Percentiles rank a stretch among this genome's conserved stretches.
phyloP scores from a whole-genome alignment of 2,113 vertebrate genomes.

The Dascyllus trimaculatus region DNA sequence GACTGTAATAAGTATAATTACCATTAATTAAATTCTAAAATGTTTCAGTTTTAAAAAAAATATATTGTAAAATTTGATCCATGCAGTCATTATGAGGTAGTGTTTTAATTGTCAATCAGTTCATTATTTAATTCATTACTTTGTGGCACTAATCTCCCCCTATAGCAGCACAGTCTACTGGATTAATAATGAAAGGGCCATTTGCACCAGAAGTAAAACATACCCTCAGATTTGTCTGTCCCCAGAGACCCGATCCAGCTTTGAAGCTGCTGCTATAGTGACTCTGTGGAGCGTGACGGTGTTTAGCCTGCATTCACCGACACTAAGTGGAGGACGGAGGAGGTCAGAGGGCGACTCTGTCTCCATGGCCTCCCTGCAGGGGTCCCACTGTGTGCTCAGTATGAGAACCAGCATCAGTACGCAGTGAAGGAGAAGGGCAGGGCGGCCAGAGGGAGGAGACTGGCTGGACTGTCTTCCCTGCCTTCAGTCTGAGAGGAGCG shows the following conservation, averaged over 20 bases:
- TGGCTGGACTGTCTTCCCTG: conserved; percentile 21
- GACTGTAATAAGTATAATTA: too few species aligned
- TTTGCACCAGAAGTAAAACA: neutral
- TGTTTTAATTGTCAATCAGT: too few species aligned
- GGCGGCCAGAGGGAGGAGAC: conserved; percentile 25
- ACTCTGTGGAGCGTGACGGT: conserved; percentile 1
- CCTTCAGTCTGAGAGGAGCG: conserved; percentile 7
- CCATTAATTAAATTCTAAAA: too few species aligned
- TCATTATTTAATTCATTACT: neutral
- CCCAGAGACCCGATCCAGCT: neutral
- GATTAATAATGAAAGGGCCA: neutral
- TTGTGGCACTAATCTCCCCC: neutral
- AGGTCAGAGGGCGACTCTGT: conserved; percentile 35
- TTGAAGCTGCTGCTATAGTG: neutral
- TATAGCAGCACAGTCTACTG: neutral
- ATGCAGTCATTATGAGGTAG: too few species aligned
- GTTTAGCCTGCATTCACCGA: conserved; percentile 10
- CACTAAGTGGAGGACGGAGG: conserved; percentile 25
- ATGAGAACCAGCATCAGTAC: conserved; percentile 30
- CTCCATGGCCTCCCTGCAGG: neutral
- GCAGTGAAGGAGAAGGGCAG: conserved; percentile 33
- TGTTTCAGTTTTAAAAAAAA: too few species aligned
- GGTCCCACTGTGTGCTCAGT: conserved; percentile 32
- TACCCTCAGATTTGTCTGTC: neutral
- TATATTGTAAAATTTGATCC: too few species aligned